Evolutionary conservation across 2,888 invertebrate genomes (phyloP), one percentile per base, ranked within the genome.

Genomic region (Nomada ruficornis): DNA sequence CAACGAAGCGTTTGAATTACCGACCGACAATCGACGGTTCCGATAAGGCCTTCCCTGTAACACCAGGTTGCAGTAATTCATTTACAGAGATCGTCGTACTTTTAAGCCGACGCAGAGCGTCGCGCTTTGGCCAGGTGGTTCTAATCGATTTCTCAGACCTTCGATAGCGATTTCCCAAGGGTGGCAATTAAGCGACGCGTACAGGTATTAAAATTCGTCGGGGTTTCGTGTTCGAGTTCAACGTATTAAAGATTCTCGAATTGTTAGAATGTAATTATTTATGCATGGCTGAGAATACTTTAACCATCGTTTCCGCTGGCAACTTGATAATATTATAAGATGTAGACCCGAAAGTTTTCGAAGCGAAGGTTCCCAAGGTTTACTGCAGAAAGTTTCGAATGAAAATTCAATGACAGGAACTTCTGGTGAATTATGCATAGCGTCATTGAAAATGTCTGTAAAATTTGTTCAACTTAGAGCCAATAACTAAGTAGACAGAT

Each of bases 1-100:
- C 72, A 86, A 65, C 55, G 75, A 68, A 77, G 72, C 77, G 79
- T 84, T 87, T 70, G 73, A 86, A 78, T 86, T 86, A 86, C 83
- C 81, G 83, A 73, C 42, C 76, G 80, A 71, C 81, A 73, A 86
- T 86, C 85, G 80, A 70, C 77, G 60, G 55, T 83, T 69, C 68
- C 77, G 59, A 54, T 63, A 75, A 75, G 59, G 55, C 60, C 70
- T 62, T 63, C 70, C 57, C 23, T 47, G 57, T 62, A 69, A 73
- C 73, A 71, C 64, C 70, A 57, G 26, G 52, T 79, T 69, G 57
- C 57, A 67, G 73, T 85, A 85, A 86, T 80, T 85, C 80, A 85
- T 85, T 86, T 86, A 86, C 76, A 60, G 47, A 50, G 50, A 60
- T 50, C 55, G 52, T 44, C 52, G 63, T 36, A 29, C 59, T 73